Conservation (phyloP, 2,888 invertebrate genomes). For the Caenorhabditis sinica region DNA sequence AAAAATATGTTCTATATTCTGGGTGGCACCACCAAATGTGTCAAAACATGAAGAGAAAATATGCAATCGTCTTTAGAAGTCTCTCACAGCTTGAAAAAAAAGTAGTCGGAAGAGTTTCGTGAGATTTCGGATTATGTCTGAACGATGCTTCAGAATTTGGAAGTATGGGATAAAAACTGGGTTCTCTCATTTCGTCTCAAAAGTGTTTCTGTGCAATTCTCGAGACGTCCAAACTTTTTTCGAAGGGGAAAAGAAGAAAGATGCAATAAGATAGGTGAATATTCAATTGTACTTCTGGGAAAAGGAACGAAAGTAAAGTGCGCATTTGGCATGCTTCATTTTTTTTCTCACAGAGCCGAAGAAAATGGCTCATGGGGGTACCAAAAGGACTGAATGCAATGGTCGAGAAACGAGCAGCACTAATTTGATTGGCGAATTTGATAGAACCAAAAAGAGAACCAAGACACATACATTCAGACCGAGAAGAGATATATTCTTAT, state of each 20-base stretch:
- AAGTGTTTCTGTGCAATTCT: neutral
- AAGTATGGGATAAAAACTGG: neutral
- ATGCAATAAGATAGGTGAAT: conserved; percentile 46
- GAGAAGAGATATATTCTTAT: conserved; percentile 20
- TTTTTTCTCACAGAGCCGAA: neutral
- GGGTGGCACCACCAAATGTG: conserved; percentile 25
- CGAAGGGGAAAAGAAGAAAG: neutral
- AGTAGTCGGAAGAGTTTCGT: conserved; percentile 13
- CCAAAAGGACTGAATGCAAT: conserved; percentile 28
- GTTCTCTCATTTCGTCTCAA: neutral
- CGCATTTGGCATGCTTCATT: conserved; percentile 16
- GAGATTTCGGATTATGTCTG: conserved; percentile 14
- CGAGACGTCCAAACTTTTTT: conserved; percentile 7
- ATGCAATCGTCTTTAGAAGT: conserved; percentile 3
- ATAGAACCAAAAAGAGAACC: conserved; percentile 15
- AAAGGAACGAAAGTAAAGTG: conserved; percentile 38
- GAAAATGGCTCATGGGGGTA: conserved; percentile 18
- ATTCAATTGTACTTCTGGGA: conserved; percentile 53
- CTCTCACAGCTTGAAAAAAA: neutral
- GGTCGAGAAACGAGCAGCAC: conserved; percentile 24
- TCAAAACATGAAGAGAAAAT: conserved; percentile 50
- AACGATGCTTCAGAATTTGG: neutral
- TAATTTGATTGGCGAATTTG: conserved; percentile 34
- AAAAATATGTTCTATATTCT: conserved; percentile 32
- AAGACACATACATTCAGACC: conserved; percentile 10